A percentile compares a stretch with the other conserved stretches of the same genome.
Evolutionary conservation across 2,888 invertebrate genomes (phyloP).

Genomic region (Tubiluchus corallicola): DNA sequence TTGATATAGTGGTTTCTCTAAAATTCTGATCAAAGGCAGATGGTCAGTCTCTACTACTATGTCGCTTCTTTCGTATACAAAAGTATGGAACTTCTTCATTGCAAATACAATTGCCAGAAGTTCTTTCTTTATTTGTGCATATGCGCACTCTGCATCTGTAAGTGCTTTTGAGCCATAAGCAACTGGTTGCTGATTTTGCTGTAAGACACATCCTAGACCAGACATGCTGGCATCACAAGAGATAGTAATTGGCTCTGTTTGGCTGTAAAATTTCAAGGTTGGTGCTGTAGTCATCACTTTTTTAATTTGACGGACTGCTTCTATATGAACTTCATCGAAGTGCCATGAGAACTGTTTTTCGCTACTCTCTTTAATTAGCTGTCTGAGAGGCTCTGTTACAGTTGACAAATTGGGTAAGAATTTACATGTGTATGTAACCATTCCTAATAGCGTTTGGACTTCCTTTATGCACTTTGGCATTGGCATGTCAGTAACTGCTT

Average conservation of each 20-base stretch:
- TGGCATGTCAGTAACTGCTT: background rate
- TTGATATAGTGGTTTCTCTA: slow-evolving; percentile 11
- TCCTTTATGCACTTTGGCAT: background rate
- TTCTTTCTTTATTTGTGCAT: slow-evolving; percentile 5
- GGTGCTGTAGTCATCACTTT: slow-evolving; percentile 11
- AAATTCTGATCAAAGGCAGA: slow-evolving; percentile 10
- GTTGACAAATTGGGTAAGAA: background rate
- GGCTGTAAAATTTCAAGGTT: slow-evolving; percentile 13
- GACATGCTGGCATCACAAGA: background rate
- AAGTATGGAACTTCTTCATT: slow-evolving; percentile 5
- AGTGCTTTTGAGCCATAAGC: slow-evolving; percentile 4
- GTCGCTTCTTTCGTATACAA: slow-evolving; percentile 2
- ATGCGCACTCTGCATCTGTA: background rate
- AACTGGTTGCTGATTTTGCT: background rate
- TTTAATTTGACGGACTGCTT: slow-evolving; percentile 9
- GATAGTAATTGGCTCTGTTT: background rate
- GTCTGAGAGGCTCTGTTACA: background rate
- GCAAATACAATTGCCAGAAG: slow-evolving; percentile 6
- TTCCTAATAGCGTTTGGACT: background rate
- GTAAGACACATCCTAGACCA: background rate
- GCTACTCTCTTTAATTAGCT: background rate
- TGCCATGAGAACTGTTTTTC: background rate
- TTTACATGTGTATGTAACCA: background rate
- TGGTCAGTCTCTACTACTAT: background rate
- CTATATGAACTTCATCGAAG: slow-evolving; percentile 1